Evolutionary conservation across 2,113 vertebrate species (phyloP).

Genomic region (Podarcis muralis): DNA sequence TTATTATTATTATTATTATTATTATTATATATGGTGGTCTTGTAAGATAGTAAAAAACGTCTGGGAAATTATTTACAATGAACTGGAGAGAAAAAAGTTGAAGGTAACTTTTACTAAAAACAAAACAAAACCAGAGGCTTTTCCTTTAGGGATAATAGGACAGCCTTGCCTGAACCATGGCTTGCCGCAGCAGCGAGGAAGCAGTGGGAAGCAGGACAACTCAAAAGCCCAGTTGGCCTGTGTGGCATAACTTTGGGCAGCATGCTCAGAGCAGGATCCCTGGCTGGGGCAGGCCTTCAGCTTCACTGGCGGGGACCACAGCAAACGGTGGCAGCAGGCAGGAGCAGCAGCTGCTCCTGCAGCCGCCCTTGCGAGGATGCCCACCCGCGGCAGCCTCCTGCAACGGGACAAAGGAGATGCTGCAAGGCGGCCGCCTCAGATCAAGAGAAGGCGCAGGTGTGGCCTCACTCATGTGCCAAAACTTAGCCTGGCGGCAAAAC

Average conservation of each 20-base stretch:
- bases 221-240: rapidly evolving
- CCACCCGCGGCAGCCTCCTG: no score
- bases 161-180: conserved; percentile 76
- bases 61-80: no score
- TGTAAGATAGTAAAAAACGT: no score
- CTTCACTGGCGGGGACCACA: background rate
- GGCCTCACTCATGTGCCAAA: background rate
- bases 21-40: no score
- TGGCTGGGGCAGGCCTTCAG: background rate
- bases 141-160: no score
- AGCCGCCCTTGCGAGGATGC: background rate
- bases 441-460: background rate
- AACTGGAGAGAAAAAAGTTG: no score
- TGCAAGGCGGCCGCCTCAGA: background rate
- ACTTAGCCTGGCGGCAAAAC: no score
- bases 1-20: no score
- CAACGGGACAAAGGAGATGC: no score
- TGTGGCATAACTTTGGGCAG: background rate
- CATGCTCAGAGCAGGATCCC: conserved; percentile 47
- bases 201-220: conserved; percentile 58
- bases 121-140: no score
- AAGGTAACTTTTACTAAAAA: no score
- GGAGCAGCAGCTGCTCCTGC: background rate
- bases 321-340: background rate
- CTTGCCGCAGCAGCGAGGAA: conserved; percentile 43